Base-by-base conservation (phyloP, 1,140 invertebrate species). In the Polyergus mexicanus region DNA sequence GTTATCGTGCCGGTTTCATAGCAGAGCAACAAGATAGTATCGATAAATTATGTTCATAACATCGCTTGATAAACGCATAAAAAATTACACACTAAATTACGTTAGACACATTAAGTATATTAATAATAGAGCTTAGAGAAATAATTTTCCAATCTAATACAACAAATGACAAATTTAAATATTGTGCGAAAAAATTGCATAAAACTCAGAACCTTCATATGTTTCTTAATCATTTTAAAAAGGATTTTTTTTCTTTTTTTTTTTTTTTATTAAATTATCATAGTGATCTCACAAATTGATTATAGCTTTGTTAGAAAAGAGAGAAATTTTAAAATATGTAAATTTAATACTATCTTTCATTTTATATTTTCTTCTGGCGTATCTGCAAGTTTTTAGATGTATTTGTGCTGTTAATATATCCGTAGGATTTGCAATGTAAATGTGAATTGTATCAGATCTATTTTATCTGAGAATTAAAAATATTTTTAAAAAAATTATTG, bases 11-110 rank as follows among this genome's bases (percentile, higher is more conserved):
- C 25, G 51, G 11, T 58, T 32, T 35, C 58, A 71, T 76, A 62
- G 22, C 51, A 28, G 5, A 51, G 7, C 44, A 22, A 19, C 3
- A n/a, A 38, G 32, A 69, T 10, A 6, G 5, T 38, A 69, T 22
- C 25, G 66, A 28, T 51, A 69, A 68, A 58, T 81, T 72, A 71
- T 6, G 2, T 3, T 71, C 25, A 25, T 44, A 58, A 72, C 51
- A 66, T 16, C 62, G 28, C 11, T n/a, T 16, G 38, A 44, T 44
- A 71, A 62, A 19, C 22, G 7, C 25, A 65, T 38, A 54, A 68
- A 28, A 54, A 8, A 77, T 54, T n/a, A 13, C 7, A 58, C 19
- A 44, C 22, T 25, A 51, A 51, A 56, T 44, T 71, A 32, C 19
- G 22, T 38, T 19, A 54, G 32, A 72, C 13, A 28, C 51, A 8